Percentiles rank a stretch among this genome's conserved stretches.
phyloP scores from a whole-genome alignment of 2,797 vertebrate species.

The Sus cebifrons region DNA sequence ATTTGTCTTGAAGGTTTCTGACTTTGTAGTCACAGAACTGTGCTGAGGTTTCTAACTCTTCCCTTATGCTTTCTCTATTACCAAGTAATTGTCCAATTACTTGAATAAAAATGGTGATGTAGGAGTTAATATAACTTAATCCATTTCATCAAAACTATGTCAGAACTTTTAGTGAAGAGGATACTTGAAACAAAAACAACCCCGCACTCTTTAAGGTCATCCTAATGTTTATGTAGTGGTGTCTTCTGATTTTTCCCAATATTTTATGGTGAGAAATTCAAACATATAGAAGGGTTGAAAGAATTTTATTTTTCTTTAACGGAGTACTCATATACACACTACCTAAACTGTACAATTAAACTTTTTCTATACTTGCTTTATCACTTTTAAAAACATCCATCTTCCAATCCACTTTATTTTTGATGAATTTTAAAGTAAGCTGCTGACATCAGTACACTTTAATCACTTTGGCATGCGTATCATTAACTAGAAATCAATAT shows the following conservation, averaged over 20 bases:
- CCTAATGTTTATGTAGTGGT: neutral
- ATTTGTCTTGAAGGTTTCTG: slow-evolving; percentile 65
- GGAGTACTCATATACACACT: neutral
- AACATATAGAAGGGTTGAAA: slow-evolving; percentile 4
- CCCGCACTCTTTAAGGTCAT: neutral
- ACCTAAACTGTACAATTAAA: neutral
- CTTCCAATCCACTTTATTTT: neutral
- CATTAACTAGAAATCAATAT: slow-evolving; percentile 16
- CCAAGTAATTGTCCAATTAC: slow-evolving; percentile 53
- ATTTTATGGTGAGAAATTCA: slow-evolving; percentile 12
- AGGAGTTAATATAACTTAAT: neutral
- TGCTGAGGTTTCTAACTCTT: slow-evolving; percentile 32
- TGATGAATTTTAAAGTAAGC: slow-evolving; percentile 36
- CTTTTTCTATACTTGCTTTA: slow-evolving; percentile 25
- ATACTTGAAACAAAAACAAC: neutral
- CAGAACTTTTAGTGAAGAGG: slow-evolving; percentile 36
- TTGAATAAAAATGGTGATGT: slow-evolving; percentile 61
- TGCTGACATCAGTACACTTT: neutral
- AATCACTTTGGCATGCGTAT: neutral
- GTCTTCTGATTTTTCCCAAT: neutral
- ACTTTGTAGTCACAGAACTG: slow-evolving; percentile 3
- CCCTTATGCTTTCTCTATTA: slow-evolving; percentile 5
- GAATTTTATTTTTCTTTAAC: neutral
- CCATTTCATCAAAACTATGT: slow-evolving; percentile 46
- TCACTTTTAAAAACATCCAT: slow-evolving; percentile 3